Percentiles rank a stretch among this genome's conserved stretches.
phyloP scores from a whole-genome alignment of 2,797 vertebrate genomes.

The Leptodactylus fallax region DNA sequence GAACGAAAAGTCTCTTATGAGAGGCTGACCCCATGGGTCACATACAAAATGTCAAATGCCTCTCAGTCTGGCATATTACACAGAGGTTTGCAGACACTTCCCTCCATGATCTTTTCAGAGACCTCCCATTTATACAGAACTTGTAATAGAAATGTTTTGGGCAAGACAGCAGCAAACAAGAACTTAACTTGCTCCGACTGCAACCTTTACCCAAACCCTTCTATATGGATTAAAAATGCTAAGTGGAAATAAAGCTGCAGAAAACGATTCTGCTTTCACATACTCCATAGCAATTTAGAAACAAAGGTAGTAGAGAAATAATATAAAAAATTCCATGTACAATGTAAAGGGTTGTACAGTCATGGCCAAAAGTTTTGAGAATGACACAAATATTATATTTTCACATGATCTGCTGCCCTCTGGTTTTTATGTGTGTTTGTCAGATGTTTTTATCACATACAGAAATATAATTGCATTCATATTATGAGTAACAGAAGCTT shows the following conservation, averaged over 20 bases:
- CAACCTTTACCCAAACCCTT: constrained; percentile 18
- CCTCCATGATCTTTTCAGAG: constrained; percentile 48
- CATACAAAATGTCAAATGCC: constrained; percentile 59
- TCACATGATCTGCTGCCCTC: too few species aligned
- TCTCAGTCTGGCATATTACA: constrained; percentile 55
- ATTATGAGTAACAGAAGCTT: too few species aligned
- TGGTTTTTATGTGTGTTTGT: too few species aligned
- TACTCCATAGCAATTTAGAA: not conserved
- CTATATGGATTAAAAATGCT: not conserved
- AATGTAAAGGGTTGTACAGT: not conserved
- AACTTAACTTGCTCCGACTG: not conserved
- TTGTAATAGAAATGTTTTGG: not conserved
- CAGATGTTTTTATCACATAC: too few species aligned
- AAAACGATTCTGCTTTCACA: not conserved
- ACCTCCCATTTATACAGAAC: not conserved
- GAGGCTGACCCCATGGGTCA: constrained; percentile 19
- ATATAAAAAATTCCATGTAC: not conserved
- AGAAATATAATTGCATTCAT: too few species aligned
- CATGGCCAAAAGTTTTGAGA: too few species aligned
- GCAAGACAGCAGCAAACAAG: constrained; percentile 32
- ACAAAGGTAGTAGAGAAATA: too few species aligned
- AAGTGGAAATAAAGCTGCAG: constrained; percentile 10
- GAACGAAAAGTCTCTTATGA: constrained; percentile 44
- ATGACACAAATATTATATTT: too few species aligned
- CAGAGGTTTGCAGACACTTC: constrained; percentile 49